phyloP scores from a whole-genome alignment of 2,797 vertebrate species.

The Cirrhinus molitorella region DNA sequence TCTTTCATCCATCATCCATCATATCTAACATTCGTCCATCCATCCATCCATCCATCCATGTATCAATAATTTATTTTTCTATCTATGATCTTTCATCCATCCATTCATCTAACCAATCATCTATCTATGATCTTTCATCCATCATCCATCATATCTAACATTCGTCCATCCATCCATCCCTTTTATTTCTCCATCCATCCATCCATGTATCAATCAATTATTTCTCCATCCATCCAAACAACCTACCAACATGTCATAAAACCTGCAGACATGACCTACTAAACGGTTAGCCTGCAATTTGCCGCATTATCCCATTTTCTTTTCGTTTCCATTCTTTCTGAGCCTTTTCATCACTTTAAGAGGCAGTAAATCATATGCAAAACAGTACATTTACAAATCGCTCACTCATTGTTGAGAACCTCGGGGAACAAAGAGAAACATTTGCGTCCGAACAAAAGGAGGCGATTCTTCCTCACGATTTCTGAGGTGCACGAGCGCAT shows the following conservation, averaged over 20 bases:
- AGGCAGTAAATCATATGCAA: conserved; percentile 75
- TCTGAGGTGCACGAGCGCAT: conserved; percentile 31
- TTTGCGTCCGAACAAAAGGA: conserved; percentile 61
- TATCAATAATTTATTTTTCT: no score
- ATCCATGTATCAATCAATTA: not conserved
- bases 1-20: no score
- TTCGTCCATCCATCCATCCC: no score
- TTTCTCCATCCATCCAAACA: not conserved
- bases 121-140: no score
- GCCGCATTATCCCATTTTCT: conserved; percentile 61
- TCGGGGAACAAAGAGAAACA: conserved; percentile 64
- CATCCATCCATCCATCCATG: not conserved
- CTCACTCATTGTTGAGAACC: conserved; percentile 63
- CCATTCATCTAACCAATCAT: no score
- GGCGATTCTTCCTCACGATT: not conserved
- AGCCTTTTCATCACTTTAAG: conserved; percentile 58
- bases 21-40: no score
- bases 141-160: no score
- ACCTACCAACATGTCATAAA: not conserved
- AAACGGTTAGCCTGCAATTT: not conserved
- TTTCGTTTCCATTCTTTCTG: conserved; percentile 64
- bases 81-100: no score
- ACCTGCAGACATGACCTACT: not conserved
- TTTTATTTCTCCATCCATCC: not conserved
- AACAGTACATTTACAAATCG: conserved; percentile 69